Percentiles rank a stretch among this genome's conserved stretches.
Conservation (phyloP, 2,113 vertebrate genomes). For the Carassius gibelio region DNA sequence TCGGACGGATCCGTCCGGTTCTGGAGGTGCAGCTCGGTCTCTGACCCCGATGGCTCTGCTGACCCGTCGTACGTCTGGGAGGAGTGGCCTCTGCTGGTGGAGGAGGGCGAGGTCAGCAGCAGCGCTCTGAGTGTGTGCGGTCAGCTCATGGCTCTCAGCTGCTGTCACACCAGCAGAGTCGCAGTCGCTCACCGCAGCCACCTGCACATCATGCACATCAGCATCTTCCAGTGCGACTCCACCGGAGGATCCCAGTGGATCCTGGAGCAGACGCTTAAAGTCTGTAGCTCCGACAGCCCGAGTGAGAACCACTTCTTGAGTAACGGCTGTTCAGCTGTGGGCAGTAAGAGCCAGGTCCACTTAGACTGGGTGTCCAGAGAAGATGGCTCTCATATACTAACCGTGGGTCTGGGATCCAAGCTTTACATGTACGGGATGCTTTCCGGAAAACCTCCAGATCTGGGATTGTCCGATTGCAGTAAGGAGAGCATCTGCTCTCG, state of each 20-base stretch:
- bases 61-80: conserved; percentile 85
- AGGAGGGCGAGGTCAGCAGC: conserved; percentile 82
- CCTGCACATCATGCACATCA: conserved; percentile 77
- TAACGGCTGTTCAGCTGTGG: conserved; percentile 63
- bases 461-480: conserved; percentile 78
- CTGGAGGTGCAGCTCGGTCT: conserved; percentile 84
- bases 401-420: conserved; percentile 91
- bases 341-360: conserved; percentile 81
- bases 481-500: conserved; percentile 76
- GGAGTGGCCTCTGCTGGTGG: conserved; percentile 92
- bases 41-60: conserved; percentile 58
- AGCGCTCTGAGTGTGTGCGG: conserved; percentile 85
- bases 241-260: conserved; percentile 95
- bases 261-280: conserved; percentile 88
- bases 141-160: conserved; percentile 86
- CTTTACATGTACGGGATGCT: conserved; percentile 92
- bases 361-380: conserved; percentile 98
- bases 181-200: conserved; percentile 87
- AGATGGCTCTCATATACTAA: conserved; percentile 94
- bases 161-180: conserved; percentile 91
- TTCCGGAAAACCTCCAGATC: conserved; percentile 85
- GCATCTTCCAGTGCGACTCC: conserved; percentile 96
- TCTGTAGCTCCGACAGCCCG: conserved; percentile 74
- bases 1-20: conserved; percentile 93
- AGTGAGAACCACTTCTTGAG: conserved; percentile 68